Evolutionary conservation across 2,888 invertebrate genomes (phyloP).

Genomic region (Melipona bicolor): DNA sequence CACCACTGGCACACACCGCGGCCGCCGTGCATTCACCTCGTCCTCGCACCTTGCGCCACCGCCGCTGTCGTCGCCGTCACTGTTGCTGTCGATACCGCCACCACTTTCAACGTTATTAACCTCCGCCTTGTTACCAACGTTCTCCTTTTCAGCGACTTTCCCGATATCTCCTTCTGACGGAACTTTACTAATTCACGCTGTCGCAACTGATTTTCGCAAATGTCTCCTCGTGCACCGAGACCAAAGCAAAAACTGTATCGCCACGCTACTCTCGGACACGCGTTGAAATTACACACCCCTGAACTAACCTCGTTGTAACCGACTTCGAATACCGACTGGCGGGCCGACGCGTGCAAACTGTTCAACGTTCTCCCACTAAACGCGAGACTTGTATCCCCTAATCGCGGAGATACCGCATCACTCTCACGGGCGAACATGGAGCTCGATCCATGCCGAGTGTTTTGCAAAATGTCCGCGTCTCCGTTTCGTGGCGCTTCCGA

Average conservation of each 20-base stretch:
- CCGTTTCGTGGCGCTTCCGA: constrained; percentile 64
- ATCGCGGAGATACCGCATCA: constrained; percentile 83
- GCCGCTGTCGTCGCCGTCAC: constrained; percentile 59
- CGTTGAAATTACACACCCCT: constrained; percentile 52
- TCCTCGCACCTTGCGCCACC: constrained; percentile 73
- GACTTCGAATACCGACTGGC: constrained; percentile 27
- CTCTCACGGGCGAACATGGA: constrained; percentile 82
- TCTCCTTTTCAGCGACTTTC: constrained; percentile 23
- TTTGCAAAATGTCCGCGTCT: constrained; percentile 72
- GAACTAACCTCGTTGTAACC: constrained; percentile 45
- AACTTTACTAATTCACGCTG: constrained; percentile 67
- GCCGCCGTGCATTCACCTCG: constrained; percentile 81
- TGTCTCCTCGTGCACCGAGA: constrained; percentile 41
- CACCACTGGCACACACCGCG: constrained; percentile 74
- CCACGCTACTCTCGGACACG: constrained; percentile 65
- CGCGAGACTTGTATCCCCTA: constrained; percentile 82
- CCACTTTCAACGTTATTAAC: constrained; percentile 38
- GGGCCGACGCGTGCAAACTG: constrained; percentile 45
- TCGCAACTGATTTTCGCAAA: constrained; percentile 40
- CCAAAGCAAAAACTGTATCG: constrained; percentile 31
- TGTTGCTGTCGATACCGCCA: constrained; percentile 42
- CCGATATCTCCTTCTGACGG: constrained; percentile 66
- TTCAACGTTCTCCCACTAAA: constrained; percentile 62
- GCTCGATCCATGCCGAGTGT: constrained; percentile 79
- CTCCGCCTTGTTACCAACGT: constrained; percentile 65